These are phyloP conservation scores for Lepidiolamprologus cunningtoni DNA, from an alignment of 2,113 vertebrate species.

Conservation along the genomic window DNA sequence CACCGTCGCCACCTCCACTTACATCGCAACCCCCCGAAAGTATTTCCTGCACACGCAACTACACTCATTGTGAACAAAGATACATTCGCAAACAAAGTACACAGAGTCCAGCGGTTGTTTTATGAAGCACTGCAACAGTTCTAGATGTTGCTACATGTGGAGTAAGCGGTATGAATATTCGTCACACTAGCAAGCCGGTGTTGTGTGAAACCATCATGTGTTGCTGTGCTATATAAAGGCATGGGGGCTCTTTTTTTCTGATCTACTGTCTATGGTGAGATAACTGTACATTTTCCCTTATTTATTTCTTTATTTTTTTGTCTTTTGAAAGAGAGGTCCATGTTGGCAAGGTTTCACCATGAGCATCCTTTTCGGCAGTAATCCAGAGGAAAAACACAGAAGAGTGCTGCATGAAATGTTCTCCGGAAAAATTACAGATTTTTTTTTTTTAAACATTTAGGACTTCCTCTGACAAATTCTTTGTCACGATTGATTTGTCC, in stretches of 20 bases:
- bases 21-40: neutral
- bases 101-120: slow-evolving; percentile 27
- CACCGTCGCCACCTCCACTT: neutral
- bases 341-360: slow-evolving; percentile 42
- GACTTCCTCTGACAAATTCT: slow-evolving; percentile 30
- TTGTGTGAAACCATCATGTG: neutral
- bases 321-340: slow-evolving; percentile 26
- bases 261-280: slow-evolving; percentile 10
- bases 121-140: slow-evolving; percentile 15
- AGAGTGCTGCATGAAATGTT: slow-evolving; percentile 45
- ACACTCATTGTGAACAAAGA: slow-evolving; percentile 19
- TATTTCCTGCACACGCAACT: neutral
- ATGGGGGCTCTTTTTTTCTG: slow-evolving; percentile 26
- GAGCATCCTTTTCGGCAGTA: slow-evolving; percentile 63
- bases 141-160: slow-evolving; percentile 66
- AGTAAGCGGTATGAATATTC: slow-evolving; percentile 50
- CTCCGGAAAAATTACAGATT: slow-evolving; percentile 33
- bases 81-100: slow-evolving; percentile 62
- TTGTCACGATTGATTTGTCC: neutral
- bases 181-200: slow-evolving; percentile 16
- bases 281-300: slow-evolving; percentile 40
- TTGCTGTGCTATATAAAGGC: slow-evolving; percentile 42
- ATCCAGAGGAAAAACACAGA: slow-evolving; percentile 54
- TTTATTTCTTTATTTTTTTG: neutral
- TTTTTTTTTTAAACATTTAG: neutral